Evolutionary conservation across 2,888 invertebrate genomes (phyloP).

Genomic region (Salticus scenicus): DNA sequence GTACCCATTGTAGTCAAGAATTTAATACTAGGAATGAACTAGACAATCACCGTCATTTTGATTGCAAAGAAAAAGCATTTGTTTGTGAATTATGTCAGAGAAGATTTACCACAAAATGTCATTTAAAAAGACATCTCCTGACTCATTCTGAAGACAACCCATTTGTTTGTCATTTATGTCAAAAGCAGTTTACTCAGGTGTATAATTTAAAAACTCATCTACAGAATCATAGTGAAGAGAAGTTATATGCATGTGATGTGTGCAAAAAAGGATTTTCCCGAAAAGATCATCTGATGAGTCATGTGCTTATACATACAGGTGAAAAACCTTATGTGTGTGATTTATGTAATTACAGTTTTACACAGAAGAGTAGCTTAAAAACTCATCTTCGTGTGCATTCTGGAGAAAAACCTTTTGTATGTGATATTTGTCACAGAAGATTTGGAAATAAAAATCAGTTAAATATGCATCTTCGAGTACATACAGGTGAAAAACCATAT

Average conservation of each 20-base stretch:
- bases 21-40: too few relatives aligned
- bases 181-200: neutral
- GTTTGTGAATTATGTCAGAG: neutral
- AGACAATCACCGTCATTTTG: too few relatives aligned
- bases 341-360: neutral
- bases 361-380: constrained; percentile 17
- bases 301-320: neutral
- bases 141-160: neutral
- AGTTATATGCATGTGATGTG: neutral
- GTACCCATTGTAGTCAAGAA: too few relatives aligned
- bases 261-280: neutral
- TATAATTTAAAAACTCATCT: neutral
- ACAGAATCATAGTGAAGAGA: neutral
- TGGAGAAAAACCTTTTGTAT: neutral
- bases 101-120: neutral
- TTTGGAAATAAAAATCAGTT: neutral
- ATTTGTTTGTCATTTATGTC: neutral
- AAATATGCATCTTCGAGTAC: neutral
- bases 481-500: neutral
- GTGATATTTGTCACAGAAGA: neutral
- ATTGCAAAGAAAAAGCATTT: neutral
- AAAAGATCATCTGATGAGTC: neutral
- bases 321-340: neutral
- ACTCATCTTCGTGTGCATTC: neutral
- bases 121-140: neutral